Conservation (phyloP, 2,113 vertebrate genomes). For the Upupa epops region DNA sequence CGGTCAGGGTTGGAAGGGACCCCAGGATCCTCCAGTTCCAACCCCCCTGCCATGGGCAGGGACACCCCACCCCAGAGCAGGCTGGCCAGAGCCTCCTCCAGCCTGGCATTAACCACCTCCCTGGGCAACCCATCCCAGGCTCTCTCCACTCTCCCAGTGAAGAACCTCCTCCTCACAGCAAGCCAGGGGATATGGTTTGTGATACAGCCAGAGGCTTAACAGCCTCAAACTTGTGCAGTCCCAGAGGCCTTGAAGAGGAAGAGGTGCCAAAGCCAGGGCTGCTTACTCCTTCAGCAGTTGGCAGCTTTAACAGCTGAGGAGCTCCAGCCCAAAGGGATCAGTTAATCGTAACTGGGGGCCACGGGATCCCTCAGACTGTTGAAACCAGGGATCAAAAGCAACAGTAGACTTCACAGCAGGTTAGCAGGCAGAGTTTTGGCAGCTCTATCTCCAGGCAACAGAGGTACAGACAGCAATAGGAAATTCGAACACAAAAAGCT, state of each 20-base stretch:
- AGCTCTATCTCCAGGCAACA: neutral
- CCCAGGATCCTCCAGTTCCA: too few species aligned
- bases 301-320: neutral
- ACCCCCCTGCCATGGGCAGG: too few species aligned
- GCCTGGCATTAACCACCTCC: too few species aligned
- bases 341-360: neutral
- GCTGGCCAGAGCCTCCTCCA: too few species aligned
- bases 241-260: neutral
- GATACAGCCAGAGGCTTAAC: neutral
- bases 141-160: too few species aligned
- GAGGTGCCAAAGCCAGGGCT: neutral
- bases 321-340: neutral
- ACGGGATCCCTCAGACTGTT: neutral
- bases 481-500: neutral
- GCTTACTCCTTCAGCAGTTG: neutral
- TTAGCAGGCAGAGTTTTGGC: neutral
- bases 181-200: neutral
- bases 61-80: too few species aligned
- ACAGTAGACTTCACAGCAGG: neutral
- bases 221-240: neutral
- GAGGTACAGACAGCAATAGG: neutral
- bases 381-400: conserved; percentile 1
- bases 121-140: too few species aligned
- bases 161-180: too few species aligned
- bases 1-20: too few species aligned